Evolutionary conservation across 2,888 invertebrate genomes (phyloP), one percentile per base, ranked within the genome.

Genomic region (Anodontia alba): DNA sequence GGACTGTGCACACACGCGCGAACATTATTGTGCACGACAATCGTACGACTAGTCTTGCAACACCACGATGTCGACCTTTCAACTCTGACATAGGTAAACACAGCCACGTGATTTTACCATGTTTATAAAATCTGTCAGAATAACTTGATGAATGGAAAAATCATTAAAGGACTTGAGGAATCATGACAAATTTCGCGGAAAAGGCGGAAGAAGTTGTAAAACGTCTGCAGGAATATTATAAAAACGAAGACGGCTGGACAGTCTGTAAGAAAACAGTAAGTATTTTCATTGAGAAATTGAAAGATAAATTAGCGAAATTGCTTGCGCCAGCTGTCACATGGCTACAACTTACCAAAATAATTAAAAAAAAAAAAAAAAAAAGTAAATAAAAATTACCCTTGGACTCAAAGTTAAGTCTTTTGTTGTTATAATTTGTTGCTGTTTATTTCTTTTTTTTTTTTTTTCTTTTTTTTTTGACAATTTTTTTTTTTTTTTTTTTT

Each of bases 251-350:
- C 0, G 80, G 80, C 15, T 83, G 83, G 83, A 83, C 80, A 3
- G 80, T 83, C 15, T 43, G 80, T 12, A 83, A 83, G 57, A 80
- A 78, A 57, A 83, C 80, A 62, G 83, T 83, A 73, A 62, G 75
- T 51, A 12, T 38, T 38, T 5, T 8, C 26, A 23, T n/a, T 26
- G n/a, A 42, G 26, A 23, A 10, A n/a, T 23, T 10, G 5, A 49
- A 5, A 49, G 5, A 17, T 49, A 49, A 49, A 10, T 49, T 38
- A n/a, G n/a, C n/a, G n/a, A n/a, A n/a, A n/a, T n/a, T n/a, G n/a
- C n/a, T n/a, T n/a, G n/a, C n/a, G n/a, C n/a, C n/a, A n/a, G n/a
- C n/a, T n/a, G n/a, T n/a, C n/a, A n/a, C n/a, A n/a, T n/a, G n/a
- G n/a, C n/a, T n/a, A n/a, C n/a, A n/a, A n/a, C n/a, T n/a, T n/a